phyloP scores from a whole-genome alignment of 2,888 invertebrate species.

The Smittia aterrima region DNA sequence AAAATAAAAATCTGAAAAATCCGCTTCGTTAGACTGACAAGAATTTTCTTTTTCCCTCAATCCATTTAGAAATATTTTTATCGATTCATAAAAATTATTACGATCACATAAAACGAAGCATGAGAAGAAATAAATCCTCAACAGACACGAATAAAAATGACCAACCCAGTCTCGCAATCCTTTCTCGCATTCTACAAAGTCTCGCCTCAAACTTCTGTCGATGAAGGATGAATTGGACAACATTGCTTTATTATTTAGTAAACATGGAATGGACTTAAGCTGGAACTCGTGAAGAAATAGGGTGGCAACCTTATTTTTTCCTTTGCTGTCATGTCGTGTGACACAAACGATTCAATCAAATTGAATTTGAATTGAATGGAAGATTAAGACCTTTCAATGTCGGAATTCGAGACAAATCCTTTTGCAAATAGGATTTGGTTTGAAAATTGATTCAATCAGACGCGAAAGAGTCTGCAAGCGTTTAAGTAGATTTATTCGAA shows the following conservation, averaged over 20 bases:
- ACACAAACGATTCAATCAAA: background rate
- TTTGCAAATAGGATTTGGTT: background rate
- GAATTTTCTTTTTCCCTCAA: no score
- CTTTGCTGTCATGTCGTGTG: slow-evolving; percentile 12
- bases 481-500: background rate
- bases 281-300: background rate
- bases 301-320: slow-evolving; percentile 13
- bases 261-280: slow-evolving; percentile 39
- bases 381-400: background rate
- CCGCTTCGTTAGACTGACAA: background rate
- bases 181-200: background rate
- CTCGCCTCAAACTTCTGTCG: background rate
- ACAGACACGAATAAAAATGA: background rate
- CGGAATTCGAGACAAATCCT: background rate
- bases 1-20: background rate
- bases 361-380: background rate
- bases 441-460: slow-evolving; percentile 6
- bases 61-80: background rate
- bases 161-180: background rate
- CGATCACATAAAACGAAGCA: background rate
- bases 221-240: background rate
- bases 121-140: background rate
- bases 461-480: background rate
- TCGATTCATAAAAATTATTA: background rate
- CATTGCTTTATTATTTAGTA: slow-evolving; percentile 27